Evolutionary conservation across 2,113 vertebrate genomes (phyloP), one percentile per base, ranked within the genome.

Genomic region (Zosterops pallidus): DNA sequence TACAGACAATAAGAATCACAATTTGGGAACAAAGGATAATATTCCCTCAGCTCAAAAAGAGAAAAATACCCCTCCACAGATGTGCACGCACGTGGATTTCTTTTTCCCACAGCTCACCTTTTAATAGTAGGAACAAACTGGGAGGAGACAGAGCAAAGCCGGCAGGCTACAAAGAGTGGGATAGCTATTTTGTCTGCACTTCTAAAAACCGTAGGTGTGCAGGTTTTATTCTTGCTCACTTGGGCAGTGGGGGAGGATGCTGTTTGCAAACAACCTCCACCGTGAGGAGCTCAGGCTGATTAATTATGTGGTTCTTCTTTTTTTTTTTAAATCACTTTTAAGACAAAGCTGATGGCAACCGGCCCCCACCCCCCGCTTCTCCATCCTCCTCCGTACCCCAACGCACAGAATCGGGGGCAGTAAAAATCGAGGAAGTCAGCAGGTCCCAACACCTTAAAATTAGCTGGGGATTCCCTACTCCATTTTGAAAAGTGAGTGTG

Each of bases 181-280:
- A 81, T 9, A 89, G 63, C 35, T 97, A 92, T 94, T 96, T 86
- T 83, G 81, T 83, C 86, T 91, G 92, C 63, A 76, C 90, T 59
- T 86, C 93, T 50, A 28, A 70, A 92, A 96, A 75, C 24, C 77
- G 80, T 96, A 97, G 97, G 96, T 96, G 96, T 90, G 39, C 85
- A 65, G 77, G 80, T 93, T 95, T 89, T 88, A 85, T 89, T 91
- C 87, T 92, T 87, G 82, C 84, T 89, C 53, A 59, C 46, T 55
- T 82, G 91, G 92, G 95, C 70, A 91, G 44, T 63, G 92, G 83
- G 62, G 91, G 78, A 95, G 92, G 83, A 92, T 91, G 91, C 88
- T 96, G 95, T 97, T 92, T 95, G 97, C 96, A 97, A 97, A 97
- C 95, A 96, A 88, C 47, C 64, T 92, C 85, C 56, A 55, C 31